These are phyloP conservation scores for Hemicentrotus pulcherrimus DNA, from an alignment of 35 echinoderm and acorn worm genomes.

Conservation along the genomic window DNA sequence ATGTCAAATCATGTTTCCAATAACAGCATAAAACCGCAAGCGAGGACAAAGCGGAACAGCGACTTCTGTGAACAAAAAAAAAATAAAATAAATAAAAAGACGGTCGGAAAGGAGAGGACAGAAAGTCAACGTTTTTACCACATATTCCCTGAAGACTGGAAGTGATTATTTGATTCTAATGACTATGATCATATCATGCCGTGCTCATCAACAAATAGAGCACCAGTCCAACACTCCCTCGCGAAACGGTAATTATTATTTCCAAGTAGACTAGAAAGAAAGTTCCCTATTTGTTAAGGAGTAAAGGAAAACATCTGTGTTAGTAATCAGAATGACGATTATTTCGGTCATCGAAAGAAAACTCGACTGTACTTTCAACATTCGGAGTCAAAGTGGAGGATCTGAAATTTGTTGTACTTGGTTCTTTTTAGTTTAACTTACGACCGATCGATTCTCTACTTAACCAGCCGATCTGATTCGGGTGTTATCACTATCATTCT, in stretches of 20 bases:
- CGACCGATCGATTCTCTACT: too few relatives aligned
- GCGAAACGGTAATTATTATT: neutral
- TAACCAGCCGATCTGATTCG: too few relatives aligned
- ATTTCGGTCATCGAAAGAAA: neutral
- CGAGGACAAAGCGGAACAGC: neutral
- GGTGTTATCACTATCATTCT: too few relatives aligned
- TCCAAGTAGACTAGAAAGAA: neutral
- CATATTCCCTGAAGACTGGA: neutral
- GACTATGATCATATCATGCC: neutral
- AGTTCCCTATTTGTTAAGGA: neutral
- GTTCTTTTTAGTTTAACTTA: too few relatives aligned
- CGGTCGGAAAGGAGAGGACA: neutral
- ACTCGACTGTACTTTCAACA: neutral
- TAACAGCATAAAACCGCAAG: neutral
- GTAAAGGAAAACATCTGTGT: neutral
- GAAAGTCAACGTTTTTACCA: neutral
- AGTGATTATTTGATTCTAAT: neutral
- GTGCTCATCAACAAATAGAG: neutral
- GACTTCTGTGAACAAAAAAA: neutral
- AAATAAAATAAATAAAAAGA: neutral
- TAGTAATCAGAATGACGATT: neutral
- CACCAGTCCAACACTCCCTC: neutral
- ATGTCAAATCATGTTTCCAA: constrained; percentile 4
- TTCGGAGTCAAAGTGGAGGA: neutral
- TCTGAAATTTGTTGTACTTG: neutral